These are phyloP conservation scores for Sphaerolaimus hirsutus DNA, from an alignment of 2,888 invertebrate species.

Conservation along the genomic window DNA sequence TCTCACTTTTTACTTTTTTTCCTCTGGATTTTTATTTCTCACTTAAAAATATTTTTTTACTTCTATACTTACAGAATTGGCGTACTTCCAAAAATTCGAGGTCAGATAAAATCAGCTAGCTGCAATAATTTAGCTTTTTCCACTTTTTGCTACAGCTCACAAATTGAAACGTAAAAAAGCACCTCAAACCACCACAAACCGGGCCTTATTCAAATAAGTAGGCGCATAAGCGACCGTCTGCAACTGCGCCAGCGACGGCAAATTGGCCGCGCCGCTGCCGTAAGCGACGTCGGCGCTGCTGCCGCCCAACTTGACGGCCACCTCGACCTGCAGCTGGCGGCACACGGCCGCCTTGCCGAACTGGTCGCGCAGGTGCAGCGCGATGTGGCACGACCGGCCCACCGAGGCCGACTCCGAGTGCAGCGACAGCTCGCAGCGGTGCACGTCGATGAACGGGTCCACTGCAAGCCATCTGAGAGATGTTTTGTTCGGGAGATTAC, in stretches of 20 bases:
- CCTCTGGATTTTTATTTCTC: too few relatives aligned
- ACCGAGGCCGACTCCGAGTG: slow-evolving; percentile 41
- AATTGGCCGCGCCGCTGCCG: background rate
- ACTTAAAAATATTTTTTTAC: too few relatives aligned
- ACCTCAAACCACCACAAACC: too few relatives aligned
- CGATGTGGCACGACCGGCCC: slow-evolving; percentile 42
- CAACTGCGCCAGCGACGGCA: background rate
- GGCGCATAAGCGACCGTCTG: slow-evolving; percentile 14
- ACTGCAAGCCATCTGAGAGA: slow-evolving; percentile 90
- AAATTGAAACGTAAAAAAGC: too few relatives aligned
- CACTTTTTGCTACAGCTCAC: too few relatives aligned
- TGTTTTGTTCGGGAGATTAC: too few relatives aligned
- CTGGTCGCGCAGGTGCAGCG: slow-evolving; percentile 61
- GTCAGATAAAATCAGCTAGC: too few relatives aligned
- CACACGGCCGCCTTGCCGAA: slow-evolving; percentile 36
- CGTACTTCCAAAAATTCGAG: too few relatives aligned
- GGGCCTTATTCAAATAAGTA: slow-evolving; percentile 16
- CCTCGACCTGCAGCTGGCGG: background rate
- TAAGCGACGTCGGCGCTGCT: background rate
- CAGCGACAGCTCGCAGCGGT: slow-evolving; percentile 40
- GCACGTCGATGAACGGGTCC: slow-evolving; percentile 64
- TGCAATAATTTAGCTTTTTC: too few relatives aligned
- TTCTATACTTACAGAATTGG: too few relatives aligned
- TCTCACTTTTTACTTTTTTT: too few relatives aligned
- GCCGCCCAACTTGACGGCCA: background rate